These are phyloP conservation scores for Lates japonicus DNA, from an alignment of 2,797 vertebrate genomes.

Conservation along the genomic window DNA sequence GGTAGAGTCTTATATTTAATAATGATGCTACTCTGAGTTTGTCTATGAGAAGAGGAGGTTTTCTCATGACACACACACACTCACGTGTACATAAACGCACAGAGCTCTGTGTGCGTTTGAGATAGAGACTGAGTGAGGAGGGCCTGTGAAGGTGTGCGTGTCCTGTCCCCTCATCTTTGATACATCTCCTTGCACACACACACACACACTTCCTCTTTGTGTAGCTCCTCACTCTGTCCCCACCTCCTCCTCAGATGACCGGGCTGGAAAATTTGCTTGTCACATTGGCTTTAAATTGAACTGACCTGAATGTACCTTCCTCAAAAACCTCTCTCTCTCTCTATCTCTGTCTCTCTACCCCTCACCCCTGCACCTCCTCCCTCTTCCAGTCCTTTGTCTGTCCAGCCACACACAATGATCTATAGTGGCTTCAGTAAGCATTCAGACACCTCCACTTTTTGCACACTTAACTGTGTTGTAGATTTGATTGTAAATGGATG, in stretches of 20 bases:
- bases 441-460: too few relatives aligned
- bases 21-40: constrained; percentile 2
- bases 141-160: constrained; percentile 39
- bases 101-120: constrained; percentile 40
- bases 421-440: too few relatives aligned
- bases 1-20: background rate
- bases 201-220: background rate
- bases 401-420: too few relatives aligned
- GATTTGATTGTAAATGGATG: too few relatives aligned
- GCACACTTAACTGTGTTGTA: too few relatives aligned
- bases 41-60: background rate
- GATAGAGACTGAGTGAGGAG: constrained; percentile 19
- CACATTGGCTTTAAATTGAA: constrained; percentile 87
- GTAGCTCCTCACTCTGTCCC: constrained; percentile 10
- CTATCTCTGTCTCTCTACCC: background rate
- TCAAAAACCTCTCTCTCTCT: constrained; percentile 8
- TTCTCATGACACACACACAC: background rate
- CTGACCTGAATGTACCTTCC: constrained; percentile 87
- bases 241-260: constrained; percentile 80
- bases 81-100: background rate
- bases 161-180: constrained; percentile 60
- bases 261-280: constrained; percentile 88
- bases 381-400: too few relatives aligned
- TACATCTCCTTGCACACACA: constrained; percentile 3
- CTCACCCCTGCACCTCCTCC: background rate